These are phyloP conservation scores for Vidua macroura DNA, from an alignment of 2,113 vertebrate genomes.

Conservation along the genomic window DNA sequence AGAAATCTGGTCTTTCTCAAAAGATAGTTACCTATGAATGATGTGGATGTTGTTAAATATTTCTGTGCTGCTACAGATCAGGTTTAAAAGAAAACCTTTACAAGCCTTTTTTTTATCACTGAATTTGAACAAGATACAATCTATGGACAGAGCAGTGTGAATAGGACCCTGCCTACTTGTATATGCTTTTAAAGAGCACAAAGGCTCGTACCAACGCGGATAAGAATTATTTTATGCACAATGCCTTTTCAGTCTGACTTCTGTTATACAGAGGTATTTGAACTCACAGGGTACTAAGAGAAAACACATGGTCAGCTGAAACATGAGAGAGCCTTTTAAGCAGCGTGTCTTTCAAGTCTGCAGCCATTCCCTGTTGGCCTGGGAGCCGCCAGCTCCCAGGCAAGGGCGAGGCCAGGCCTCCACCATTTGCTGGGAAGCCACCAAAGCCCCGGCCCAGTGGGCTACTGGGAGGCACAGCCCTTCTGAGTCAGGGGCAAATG, in stretches of 20 bases:
- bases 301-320: slow-evolving; percentile 70
- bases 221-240: slow-evolving; percentile 65
- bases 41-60: slow-evolving; percentile 36
- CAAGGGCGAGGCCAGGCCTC: not conserved
- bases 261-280: slow-evolving; percentile 68
- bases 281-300: slow-evolving; percentile 63
- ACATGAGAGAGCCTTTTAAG: slow-evolving; percentile 67
- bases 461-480: not conserved
- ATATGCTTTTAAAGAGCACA: slow-evolving; percentile 31
- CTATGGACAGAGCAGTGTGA: not conserved
- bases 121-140: slow-evolving; percentile 44
- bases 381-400: slow-evolving; percentile 11
- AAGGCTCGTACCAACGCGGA: not conserved
- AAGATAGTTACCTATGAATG: slow-evolving; percentile 21
- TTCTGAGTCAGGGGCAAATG: accelerated
- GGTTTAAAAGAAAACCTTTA: slow-evolving; percentile 46
- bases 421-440: not conserved
- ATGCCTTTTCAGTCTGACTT: slow-evolving; percentile 69
- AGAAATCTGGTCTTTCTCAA: slow-evolving; percentile 60
- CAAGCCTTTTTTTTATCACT: not conserved
- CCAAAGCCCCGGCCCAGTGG: not conserved
- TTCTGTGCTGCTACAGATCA: slow-evolving; percentile 23
- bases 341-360: slow-evolving; percentile 58
- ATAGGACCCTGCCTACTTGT: not conserved
- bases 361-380: slow-evolving; percentile 52